Conservation (phyloP, 1,140 invertebrate species). For the Helicorthomorpha holstii region DNA sequence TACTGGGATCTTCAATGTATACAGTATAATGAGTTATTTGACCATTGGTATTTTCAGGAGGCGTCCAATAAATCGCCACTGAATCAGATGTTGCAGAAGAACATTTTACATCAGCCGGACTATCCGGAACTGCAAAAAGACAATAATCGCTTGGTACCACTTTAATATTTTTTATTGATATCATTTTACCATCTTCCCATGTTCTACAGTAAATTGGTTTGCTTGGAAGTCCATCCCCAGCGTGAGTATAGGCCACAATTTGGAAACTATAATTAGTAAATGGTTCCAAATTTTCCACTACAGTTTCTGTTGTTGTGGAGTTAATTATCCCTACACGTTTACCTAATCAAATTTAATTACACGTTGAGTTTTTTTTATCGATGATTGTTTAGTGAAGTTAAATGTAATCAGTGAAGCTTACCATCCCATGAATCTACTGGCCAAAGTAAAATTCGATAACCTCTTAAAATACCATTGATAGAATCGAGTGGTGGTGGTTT, state of each 20-base stretch:
- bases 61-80: slow-evolving; percentile 59
- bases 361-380: slow-evolving; percentile 1
- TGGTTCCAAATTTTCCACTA: slow-evolving; percentile 27
- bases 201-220: slow-evolving; percentile 27
- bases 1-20: slow-evolving; percentile 26
- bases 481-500: slow-evolving; percentile 28
- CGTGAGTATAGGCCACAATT: slow-evolving; percentile 33
- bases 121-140: slow-evolving; percentile 51
- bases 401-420: slow-evolving; percentile 29
- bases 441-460: slow-evolving; percentile 34
- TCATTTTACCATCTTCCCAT: slow-evolving; percentile 26
- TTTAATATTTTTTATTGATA: not conserved
- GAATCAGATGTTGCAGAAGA: slow-evolving; percentile 52
- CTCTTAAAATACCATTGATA: slow-evolving; percentile 38
- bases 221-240: slow-evolving; percentile 34
- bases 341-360: slow-evolving; percentile 5
- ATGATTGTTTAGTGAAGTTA: slow-evolving; percentile 9
- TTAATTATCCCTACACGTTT: not conserved
- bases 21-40: slow-evolving; percentile 60
- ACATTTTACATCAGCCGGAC: slow-evolving; percentile 62
- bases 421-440: slow-evolving; percentile 58
- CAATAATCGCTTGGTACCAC: not conserved
- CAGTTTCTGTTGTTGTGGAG: slow-evolving; percentile 16
- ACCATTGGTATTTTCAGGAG: slow-evolving; percentile 57
- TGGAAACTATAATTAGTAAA: slow-evolving; percentile 34